Conservation (phyloP, 2,113 vertebrate species). For the Synchiropus splendidus region DNA sequence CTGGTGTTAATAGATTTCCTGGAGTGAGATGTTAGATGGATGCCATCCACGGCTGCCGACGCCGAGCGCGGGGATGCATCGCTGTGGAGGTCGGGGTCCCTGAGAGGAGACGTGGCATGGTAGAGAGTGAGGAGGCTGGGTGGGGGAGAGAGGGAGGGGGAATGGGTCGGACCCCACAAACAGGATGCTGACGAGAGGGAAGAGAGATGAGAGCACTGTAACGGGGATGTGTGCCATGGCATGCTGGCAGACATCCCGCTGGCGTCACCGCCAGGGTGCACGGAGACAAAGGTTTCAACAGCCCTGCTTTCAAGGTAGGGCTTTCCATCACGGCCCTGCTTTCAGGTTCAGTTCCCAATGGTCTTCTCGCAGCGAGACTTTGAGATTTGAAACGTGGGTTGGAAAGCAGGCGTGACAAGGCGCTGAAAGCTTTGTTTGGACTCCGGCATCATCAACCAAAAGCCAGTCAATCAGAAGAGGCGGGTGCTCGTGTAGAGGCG, state of each 20-base stretch:
- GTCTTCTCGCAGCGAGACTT: too few species aligned
- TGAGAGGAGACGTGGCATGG: slow-evolving; percentile 56
- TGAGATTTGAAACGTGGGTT: background rate
- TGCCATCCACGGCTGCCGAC: slow-evolving; percentile 56
- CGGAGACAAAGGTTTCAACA: slow-evolving; percentile 68
- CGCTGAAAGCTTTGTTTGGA: slow-evolving; percentile 69
- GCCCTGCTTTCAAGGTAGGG: slow-evolving; percentile 3
- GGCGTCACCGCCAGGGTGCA: slow-evolving; percentile 50
- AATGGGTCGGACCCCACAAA: slow-evolving; percentile 33
- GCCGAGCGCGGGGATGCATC: slow-evolving; percentile 57
- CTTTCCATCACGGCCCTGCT: slow-evolving; percentile 12
- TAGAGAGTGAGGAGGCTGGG: slow-evolving; percentile 39
- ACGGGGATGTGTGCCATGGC: slow-evolving; percentile 43
- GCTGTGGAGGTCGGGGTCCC: slow-evolving; percentile 54
- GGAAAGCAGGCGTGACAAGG: slow-evolving; percentile 14
- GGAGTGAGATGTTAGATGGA: slow-evolving; percentile 55
- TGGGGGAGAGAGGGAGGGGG: slow-evolving; percentile 2
- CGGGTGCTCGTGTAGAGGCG: slow-evolving; percentile 60
- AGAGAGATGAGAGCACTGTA: slow-evolving; percentile 61
- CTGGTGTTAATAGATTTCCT: slow-evolving; percentile 77
- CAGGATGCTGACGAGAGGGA: slow-evolving; percentile 45
- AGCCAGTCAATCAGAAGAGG: slow-evolving; percentile 65
- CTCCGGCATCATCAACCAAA: slow-evolving; percentile 61
- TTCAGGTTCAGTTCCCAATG: background rate
- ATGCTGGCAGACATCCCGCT: slow-evolving; percentile 62